Evolutionary conservation across 2,888 invertebrate species (phyloP), one percentile per base, ranked within the genome.

Genomic region (Caenorhabditis becei): DNA sequence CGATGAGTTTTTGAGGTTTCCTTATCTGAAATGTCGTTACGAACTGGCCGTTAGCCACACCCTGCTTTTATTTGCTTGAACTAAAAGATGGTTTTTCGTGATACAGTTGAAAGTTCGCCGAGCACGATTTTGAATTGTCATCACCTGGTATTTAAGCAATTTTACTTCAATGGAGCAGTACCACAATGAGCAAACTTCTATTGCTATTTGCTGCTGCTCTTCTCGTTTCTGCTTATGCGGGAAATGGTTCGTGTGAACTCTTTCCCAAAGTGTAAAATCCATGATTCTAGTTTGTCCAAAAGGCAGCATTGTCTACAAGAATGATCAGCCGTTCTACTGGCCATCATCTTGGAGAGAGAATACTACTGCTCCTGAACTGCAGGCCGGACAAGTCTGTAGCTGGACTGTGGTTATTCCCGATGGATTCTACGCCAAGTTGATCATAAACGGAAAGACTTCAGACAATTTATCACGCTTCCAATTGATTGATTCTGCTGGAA

Each of bases 401-500:
- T 72, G 72, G 72, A 54, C 32, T 3, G 72, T 72, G 16, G 62
- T 54, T 5, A 24, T 72, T 35, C 72, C 72, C 32, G 3, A 53
- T 0, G 72, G 72, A 44, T 72, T 44, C 26, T 72, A 56, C 32
- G 72, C 63, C 5, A 72, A 56, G 23, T 14, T 72, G 63, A 49
- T 72, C n/a, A 63, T 72, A 18, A 61, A 53, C 47, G 72, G 72
- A 56, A 56, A 56, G 23, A 54, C 56, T 14, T 23, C 10, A 24
- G 63, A 63, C 16, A 26, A 11, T 11, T 2, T 14, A 7, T 54
- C 72, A 0, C 26, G 35, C n/a, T 63, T 72, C 37, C 35, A 63
- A n/a, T 54, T 54, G 35, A 63, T 72, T 16, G 72, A 72, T 56
- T 18, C 72, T 10, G 72, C 63, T 56, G 72, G 63, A 11, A 72